These are phyloP conservation scores for Gallinago stenura DNA, from an alignment of 2,797 vertebrate species.

Conservation along the genomic window DNA sequence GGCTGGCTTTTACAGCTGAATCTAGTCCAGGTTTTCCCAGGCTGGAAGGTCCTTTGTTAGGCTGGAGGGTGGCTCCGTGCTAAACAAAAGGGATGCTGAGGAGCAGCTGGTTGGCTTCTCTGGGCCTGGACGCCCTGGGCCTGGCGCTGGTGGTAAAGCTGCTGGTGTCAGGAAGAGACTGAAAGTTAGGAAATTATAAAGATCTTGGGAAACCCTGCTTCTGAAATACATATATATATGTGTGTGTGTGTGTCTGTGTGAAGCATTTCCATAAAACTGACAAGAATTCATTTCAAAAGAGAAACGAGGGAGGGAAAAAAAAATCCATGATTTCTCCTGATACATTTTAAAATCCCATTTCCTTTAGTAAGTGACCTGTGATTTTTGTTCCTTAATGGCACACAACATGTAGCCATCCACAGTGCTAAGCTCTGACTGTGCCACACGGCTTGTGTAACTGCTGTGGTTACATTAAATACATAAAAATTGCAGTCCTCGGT, in stretches of 20 bases:
- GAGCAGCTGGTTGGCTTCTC: background rate
- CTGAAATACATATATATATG: background rate
- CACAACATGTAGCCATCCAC: background rate
- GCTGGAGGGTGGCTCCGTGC: background rate
- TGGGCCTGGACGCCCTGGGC: background rate
- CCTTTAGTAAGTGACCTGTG: background rate
- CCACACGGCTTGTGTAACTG: background rate
- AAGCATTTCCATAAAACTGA: background rate
- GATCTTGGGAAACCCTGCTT: background rate
- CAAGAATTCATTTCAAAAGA: background rate
- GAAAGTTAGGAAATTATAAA: background rate
- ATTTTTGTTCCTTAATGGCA: background rate
- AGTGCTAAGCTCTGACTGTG: background rate
- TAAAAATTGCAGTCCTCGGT: slow-evolving; percentile 42
- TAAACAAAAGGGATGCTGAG: background rate
- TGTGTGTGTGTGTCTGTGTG: too few relatives aligned
- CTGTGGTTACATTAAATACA: background rate
- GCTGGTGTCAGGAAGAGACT: background rate
- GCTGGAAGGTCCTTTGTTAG: background rate
- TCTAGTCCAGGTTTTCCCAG: background rate
- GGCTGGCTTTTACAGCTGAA: too few relatives aligned
- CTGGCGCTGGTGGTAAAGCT: background rate
- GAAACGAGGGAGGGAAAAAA: background rate
- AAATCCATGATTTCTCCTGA: background rate
- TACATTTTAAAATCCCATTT: background rate